Evolutionary conservation across 2,888 invertebrate genomes (phyloP).

Genomic region (Epirrhoe alternata): DNA sequence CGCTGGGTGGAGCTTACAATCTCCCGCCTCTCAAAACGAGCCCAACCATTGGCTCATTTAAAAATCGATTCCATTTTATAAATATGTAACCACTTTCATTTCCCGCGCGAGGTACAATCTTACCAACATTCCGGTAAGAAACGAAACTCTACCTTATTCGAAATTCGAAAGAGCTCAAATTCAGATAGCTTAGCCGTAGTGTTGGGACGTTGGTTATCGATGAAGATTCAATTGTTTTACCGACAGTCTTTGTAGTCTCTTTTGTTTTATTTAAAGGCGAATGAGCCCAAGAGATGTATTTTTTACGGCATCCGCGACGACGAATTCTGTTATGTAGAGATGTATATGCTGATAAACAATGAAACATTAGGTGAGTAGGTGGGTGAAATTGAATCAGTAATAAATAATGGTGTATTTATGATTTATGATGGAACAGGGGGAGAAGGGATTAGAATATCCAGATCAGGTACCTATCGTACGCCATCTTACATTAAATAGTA

Average conservation of each 20-base stretch:
- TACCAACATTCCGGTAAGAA: conserved; percentile 47
- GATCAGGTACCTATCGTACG: conserved; percentile 50
- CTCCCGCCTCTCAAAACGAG: conserved; percentile 74
- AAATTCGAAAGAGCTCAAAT: conserved; percentile 46
- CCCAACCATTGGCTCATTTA: conserved; percentile 79
- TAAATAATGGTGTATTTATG: conserved; percentile 82
- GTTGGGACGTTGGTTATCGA: conserved; percentile 60
- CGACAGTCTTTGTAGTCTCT: conserved; percentile 80
- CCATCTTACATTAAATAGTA: conserved; percentile 48
- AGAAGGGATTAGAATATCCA: conserved; percentile 48
- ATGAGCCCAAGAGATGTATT: conserved; percentile 70
- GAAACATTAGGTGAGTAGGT: conserved; percentile 59
- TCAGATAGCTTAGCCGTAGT: conserved; percentile 42
- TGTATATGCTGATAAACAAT: conserved; percentile 69
- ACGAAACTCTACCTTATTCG: conserved; percentile 42
- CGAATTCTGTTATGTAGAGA: conserved; percentile 51
- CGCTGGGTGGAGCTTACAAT: conserved; percentile 70
- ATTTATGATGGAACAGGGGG: conserved; percentile 64
- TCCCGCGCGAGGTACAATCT: conserved; percentile 47
- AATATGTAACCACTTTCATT: conserved; percentile 83
- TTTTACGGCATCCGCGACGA: conserved; percentile 65
- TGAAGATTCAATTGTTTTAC: conserved; percentile 79
- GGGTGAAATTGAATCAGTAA: conserved; percentile 80
- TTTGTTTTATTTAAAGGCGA: conserved; percentile 83
- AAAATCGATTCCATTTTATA: conserved; percentile 85